A percentile compares a stretch with the other conserved stretches of the same genome.
Conservation (phyloP, 2,888 invertebrate genomes). For the Pristionchus japonicus region DNA sequence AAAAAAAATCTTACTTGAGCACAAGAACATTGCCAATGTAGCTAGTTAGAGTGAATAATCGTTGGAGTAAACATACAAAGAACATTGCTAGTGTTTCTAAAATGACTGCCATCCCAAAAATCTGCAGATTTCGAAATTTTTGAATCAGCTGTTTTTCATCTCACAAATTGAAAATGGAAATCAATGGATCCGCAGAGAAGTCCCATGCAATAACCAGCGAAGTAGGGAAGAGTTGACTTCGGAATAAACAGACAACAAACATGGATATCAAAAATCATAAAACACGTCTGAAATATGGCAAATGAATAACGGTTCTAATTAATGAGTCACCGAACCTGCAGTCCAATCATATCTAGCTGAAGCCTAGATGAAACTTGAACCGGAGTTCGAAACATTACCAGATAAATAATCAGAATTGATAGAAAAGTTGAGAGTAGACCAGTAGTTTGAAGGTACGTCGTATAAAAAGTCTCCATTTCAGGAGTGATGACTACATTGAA, state of each 20-base stretch:
- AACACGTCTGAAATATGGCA: background rate
- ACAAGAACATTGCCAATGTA: background rate
- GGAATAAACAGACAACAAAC: conserved; percentile 26
- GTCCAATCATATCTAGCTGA: background rate
- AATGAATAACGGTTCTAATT: background rate
- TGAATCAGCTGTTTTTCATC: background rate
- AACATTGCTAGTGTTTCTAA: background rate
- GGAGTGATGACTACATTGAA: conserved; percentile 22
- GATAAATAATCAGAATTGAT: background rate
- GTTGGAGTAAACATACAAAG: background rate
- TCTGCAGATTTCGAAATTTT: background rate
- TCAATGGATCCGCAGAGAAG: background rate
- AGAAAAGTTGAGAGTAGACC: background rate
- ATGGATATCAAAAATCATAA: background rate
- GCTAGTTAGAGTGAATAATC: background rate
- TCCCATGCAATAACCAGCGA: conserved; percentile 5
- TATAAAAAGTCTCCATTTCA: background rate
- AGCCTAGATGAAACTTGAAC: background rate
- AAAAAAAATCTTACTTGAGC: background rate
- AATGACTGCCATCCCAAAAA: background rate
- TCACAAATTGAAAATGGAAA: background rate
- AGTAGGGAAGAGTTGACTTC: background rate
- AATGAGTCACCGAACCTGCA: background rate
- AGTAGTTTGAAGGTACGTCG: too few species aligned
- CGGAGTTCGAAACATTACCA: background rate